phyloP scores from a whole-genome alignment of 2,888 invertebrate species.

The Drosophila fulvimacula region DNA sequence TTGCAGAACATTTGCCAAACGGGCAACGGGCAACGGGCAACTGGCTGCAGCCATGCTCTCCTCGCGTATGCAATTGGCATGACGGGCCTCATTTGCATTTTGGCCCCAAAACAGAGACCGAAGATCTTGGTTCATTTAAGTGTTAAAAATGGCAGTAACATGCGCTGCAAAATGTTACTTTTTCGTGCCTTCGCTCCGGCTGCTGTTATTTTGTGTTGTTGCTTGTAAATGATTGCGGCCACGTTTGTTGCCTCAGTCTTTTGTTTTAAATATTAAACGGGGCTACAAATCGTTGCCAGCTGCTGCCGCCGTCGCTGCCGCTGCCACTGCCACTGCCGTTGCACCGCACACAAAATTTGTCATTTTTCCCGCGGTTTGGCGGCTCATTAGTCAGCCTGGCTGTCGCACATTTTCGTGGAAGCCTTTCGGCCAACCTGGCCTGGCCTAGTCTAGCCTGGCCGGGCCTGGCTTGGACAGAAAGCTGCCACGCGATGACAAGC shows the following conservation, averaged over 20 bases:
- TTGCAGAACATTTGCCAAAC: constrained; percentile 71
- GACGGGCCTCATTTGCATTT: constrained; percentile 76
- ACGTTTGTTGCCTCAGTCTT: constrained; percentile 72
- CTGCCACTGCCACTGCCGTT: constrained; percentile 21
- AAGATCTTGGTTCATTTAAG: constrained; percentile 69
- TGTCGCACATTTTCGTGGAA: constrained; percentile 79
- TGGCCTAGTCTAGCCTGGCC: not conserved
- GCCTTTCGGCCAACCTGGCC: constrained; percentile 32
- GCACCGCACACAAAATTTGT: constrained; percentile 68
- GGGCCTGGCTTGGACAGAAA: constrained; percentile 66
- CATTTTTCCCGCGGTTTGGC: constrained; percentile 80
- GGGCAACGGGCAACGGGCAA: not conserved
- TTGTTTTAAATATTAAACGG: constrained; percentile 81
- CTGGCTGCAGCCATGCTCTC: constrained; percentile 23
- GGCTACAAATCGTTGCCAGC: constrained; percentile 70
- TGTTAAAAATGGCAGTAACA: constrained; percentile 80
- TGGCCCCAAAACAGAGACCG: constrained; percentile 36
- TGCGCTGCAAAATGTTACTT: constrained; percentile 72
- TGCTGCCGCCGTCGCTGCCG: constrained; percentile 27
- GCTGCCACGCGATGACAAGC: constrained; percentile 78
- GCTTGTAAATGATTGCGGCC: constrained; percentile 65
- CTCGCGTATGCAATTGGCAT: constrained; percentile 59
- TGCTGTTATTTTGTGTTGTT: constrained; percentile 56
- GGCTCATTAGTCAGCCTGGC: constrained; percentile 76
- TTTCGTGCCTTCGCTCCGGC: constrained; percentile 62